Evolutionary conservation across 2,797 vertebrate genomes (phyloP), one percentile per base, ranked within the genome.

Genomic region (Arvicola amphibius): DNA sequence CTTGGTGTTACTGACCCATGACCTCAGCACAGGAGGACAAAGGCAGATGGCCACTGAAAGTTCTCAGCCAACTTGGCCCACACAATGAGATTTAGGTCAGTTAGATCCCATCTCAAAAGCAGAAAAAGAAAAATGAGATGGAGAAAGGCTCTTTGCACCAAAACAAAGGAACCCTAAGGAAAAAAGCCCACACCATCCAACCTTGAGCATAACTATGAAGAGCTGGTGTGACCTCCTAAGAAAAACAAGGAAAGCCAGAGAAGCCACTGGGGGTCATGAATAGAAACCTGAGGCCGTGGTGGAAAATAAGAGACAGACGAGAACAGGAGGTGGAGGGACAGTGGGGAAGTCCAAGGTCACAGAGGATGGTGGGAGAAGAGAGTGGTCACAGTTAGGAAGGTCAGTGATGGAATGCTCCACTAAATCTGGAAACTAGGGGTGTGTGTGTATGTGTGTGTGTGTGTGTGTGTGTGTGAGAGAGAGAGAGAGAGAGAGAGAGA

Each of bases 391-490:
- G 9, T 79, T 34, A 56, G 79, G 80, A 34, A n/a, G 27, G 40
- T 85, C 71, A 80, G 48, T 59, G 46, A 32, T 71, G 17, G 78
- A 69, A 77, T 12, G 14, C 14, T 67, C 3, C 27, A 74, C 5
- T 53, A 48, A 94, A 83, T 61, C 90, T 87, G n/a, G 63, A 93
- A 93, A 90, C 67, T 69, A n/a, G 73, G 56, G 43, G 23, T 48
- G 21, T 76, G 40, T 16, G 23, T 76, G 23, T 6, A 23, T 46
- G 40, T 76, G 37, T 76, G 23, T 46, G 8, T 43, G 7, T 63
- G 37, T 6, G 3, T 61, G n/a, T 21, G 37, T 48, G 27, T 17
- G 2, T 43, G 51, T 51, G 9, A 10, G 46, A 10, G 43, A 51
- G 48, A 51, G 48, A 51, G 48, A 51, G 48, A 14, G 51, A 14